Evolutionary conservation across 2,888 invertebrate genomes (phyloP).

Genomic region (Sturmia bella): DNA sequence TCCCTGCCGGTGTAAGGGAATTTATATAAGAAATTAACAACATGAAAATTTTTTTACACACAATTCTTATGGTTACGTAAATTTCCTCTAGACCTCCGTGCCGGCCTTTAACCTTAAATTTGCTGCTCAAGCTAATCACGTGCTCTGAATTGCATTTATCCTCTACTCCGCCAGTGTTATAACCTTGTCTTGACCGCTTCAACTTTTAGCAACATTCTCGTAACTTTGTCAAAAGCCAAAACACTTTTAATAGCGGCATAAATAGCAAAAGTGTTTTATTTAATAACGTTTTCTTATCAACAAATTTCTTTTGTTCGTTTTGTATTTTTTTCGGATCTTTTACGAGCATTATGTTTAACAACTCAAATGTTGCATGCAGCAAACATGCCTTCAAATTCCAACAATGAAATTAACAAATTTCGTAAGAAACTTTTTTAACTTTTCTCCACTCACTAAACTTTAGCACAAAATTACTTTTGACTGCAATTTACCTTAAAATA

Average conservation of each 20-base stretch:
- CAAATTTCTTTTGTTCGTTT: conserved; percentile 11
- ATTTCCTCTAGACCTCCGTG: too few relatives aligned
- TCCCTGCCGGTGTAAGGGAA: too few relatives aligned
- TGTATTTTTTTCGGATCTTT: background rate
- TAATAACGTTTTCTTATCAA: background rate
- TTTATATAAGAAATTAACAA: too few relatives aligned
- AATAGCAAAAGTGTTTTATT: conserved; percentile 12
- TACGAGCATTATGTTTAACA: background rate
- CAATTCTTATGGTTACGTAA: too few relatives aligned
- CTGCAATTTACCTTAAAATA: conserved; percentile 56
- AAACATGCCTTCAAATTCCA: background rate
- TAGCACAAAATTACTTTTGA: conserved; percentile 45
- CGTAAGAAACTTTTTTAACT: conserved; percentile 23
- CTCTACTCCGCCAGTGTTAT: background rate
- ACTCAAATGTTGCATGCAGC: conserved; percentile 1
- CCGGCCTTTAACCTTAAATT: conserved; percentile 3
- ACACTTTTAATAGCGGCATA: background rate
- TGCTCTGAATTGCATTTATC: too few relatives aligned
- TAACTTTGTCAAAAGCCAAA: conserved; percentile 17
- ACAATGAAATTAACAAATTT: conserved; percentile 6
- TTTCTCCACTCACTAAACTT: conserved; percentile 46
- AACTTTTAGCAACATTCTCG: conserved; percentile 10
- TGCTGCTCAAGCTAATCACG: too few relatives aligned
- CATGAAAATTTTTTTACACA: too few relatives aligned
- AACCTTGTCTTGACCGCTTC: background rate